Conservation (phyloP, 2,113 vertebrate species). For the Brienomyrus brachyistius region DNA sequence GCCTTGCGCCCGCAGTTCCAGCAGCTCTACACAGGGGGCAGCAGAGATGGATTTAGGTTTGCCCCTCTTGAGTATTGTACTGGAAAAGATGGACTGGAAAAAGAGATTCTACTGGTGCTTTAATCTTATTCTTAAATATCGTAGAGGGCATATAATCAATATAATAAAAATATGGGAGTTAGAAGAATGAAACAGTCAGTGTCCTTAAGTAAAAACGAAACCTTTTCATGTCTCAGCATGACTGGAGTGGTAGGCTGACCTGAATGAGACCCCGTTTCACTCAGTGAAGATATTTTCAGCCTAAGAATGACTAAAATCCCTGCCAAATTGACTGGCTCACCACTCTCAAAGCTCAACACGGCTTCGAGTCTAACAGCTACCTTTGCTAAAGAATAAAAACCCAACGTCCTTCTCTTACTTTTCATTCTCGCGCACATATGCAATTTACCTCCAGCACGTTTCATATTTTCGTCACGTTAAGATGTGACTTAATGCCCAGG, state of each 20-base stretch:
- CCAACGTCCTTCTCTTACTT: not conserved
- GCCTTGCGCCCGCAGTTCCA: conserved; percentile 90
- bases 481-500: not conserved
- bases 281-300: not conserved
- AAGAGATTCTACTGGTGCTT: not conserved
- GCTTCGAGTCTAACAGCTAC: not conserved
- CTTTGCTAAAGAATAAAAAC: not conserved
- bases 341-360: not conserved
- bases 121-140: not conserved
- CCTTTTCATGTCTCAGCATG: not conserved
- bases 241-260: not conserved
- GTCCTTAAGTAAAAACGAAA: not conserved
- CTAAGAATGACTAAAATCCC: not conserved
- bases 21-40: conserved; percentile 65
- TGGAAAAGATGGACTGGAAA: not conserved
- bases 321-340: not conserved
- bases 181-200: not conserved
- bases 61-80: not conserved
- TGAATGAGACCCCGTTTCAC: not conserved
- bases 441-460: not conserved
- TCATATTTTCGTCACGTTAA: not conserved
- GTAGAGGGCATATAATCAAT: not conserved
- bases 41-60: conserved; percentile 23
- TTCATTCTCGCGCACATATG: not conserved
- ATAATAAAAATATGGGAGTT: not conserved